phyloP scores from a whole-genome alignment of 2,888 invertebrate species.

The Leucozona laternaria region DNA sequence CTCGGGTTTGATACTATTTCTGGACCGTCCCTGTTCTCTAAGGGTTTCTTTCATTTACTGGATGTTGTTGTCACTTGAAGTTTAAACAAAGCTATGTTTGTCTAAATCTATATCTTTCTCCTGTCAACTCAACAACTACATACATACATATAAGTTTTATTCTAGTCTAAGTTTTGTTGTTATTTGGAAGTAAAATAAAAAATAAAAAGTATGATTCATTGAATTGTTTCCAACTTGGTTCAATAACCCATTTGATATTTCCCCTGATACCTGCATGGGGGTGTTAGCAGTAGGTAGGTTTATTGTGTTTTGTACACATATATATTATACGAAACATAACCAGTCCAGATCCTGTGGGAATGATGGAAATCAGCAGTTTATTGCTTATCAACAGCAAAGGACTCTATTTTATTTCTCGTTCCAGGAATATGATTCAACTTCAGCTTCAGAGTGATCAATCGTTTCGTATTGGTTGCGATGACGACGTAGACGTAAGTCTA shows the following conservation, averaged over 20 bases:
- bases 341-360: slow-evolving; percentile 13
- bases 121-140: too few relatives aligned
- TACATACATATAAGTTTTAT: too few relatives aligned
- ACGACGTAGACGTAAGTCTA: slow-evolving; percentile 26
- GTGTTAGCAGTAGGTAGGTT: not conserved
- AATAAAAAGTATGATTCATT: too few relatives aligned
- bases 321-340: not conserved
- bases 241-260: slow-evolving; percentile 11
- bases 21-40: too few relatives aligned
- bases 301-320: slow-evolving; percentile 2
- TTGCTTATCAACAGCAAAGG: slow-evolving; percentile 63
- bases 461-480: slow-evolving; percentile 49
- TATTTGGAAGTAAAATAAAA: not conserved
- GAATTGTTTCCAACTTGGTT: not conserved
- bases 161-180: not conserved
- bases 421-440: not conserved
- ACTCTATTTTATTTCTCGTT: slow-evolving; percentile 17
- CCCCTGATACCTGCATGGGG: not conserved
- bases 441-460: slow-evolving; percentile 65
- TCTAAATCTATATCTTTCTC: too few relatives aligned
- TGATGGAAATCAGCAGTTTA: slow-evolving; percentile 38
- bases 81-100: too few relatives aligned
- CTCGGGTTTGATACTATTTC: too few relatives aligned
- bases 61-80: too few relatives aligned
- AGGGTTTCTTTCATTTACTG: too few relatives aligned